phyloP scores from a whole-genome alignment of 1,140 invertebrate genomes.

The Propsilocerus akamusi region DNA sequence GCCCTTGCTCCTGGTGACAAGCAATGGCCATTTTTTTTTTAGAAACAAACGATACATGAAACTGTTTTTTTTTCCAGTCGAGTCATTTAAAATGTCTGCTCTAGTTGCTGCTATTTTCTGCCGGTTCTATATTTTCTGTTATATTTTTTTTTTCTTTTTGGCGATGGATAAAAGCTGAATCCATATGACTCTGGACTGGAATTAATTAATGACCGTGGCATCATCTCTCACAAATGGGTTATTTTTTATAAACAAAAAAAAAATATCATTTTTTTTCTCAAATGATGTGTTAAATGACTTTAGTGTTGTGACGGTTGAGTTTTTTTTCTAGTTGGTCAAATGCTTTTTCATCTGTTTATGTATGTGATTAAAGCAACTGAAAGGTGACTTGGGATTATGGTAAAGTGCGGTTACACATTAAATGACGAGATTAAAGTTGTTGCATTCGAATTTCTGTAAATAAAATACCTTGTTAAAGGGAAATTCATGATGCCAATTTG shows the following conservation, averaged over 20 bases:
- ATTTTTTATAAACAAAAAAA: too few species aligned
- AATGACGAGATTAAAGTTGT: too few species aligned
- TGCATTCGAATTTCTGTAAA: too few species aligned
- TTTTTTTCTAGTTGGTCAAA: neutral
- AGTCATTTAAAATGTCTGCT: neutral
- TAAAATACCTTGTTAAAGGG: too few species aligned
- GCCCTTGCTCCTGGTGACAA: neutral
- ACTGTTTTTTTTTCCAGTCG: neutral
- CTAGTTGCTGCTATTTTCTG: neutral
- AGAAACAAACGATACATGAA: too few species aligned
- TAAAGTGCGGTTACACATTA: too few species aligned
- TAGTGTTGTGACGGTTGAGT: neutral
- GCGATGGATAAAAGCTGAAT: neutral
- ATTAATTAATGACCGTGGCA: conserved; percentile 3
- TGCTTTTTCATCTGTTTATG: too few species aligned
- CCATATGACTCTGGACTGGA: neutral
- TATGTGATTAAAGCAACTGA: too few species aligned
- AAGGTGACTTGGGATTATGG: too few species aligned
- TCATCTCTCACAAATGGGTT: neutral
- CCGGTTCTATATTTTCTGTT: neutral
- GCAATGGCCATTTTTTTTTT: too few species aligned
- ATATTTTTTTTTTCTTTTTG: neutral
- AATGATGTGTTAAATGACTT: conserved; percentile 3
- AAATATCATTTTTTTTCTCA: neutral
- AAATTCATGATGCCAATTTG: neutral